Conservation (phyloP, 2,888 invertebrate species). For the Cactoblastis cactorum region DNA sequence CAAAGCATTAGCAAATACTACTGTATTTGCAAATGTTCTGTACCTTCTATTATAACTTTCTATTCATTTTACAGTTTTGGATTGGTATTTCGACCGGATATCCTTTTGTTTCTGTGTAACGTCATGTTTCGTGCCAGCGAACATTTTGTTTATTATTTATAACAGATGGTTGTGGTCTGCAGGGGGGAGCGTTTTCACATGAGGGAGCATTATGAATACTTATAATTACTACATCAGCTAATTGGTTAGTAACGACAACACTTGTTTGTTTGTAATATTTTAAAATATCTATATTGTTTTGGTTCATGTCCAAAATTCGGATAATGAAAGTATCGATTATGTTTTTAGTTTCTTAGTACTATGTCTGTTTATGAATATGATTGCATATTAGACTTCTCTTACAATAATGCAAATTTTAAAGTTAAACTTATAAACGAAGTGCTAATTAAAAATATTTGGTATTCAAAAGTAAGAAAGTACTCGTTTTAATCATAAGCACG, state of each 20-base stretch:
- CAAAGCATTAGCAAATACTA: background rate
- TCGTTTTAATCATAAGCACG: too few relatives aligned
- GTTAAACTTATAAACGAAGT: background rate
- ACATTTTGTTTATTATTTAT: slow-evolving; percentile 64
- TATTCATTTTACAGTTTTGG: slow-evolving; percentile 9
- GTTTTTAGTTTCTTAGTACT: too few relatives aligned
- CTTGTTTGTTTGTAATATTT: background rate
- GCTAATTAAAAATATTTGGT: too few relatives aligned
- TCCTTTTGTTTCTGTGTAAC: slow-evolving; percentile 58
- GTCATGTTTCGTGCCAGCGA: slow-evolving; percentile 59
- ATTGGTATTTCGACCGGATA: slow-evolving; percentile 43
- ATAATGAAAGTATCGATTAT: too few relatives aligned
- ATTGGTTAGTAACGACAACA: slow-evolving; percentile 31
- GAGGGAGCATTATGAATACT: slow-evolving; percentile 50
- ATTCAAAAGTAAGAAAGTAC: too few relatives aligned
- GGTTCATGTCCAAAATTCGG: background rate
- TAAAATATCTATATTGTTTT: background rate
- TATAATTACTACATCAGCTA: too few relatives aligned
- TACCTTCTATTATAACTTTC: slow-evolving; percentile 6
- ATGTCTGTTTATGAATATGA: background rate
- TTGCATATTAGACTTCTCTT: slow-evolving; percentile 5
- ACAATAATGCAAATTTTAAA: background rate
- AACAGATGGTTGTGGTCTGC: slow-evolving; percentile 40
- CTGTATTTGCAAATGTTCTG: too few relatives aligned
- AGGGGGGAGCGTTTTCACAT: slow-evolving; percentile 44